phyloP scores from a whole-genome alignment of 2,797 vertebrate species.

The Capromys pilorides region DNA sequence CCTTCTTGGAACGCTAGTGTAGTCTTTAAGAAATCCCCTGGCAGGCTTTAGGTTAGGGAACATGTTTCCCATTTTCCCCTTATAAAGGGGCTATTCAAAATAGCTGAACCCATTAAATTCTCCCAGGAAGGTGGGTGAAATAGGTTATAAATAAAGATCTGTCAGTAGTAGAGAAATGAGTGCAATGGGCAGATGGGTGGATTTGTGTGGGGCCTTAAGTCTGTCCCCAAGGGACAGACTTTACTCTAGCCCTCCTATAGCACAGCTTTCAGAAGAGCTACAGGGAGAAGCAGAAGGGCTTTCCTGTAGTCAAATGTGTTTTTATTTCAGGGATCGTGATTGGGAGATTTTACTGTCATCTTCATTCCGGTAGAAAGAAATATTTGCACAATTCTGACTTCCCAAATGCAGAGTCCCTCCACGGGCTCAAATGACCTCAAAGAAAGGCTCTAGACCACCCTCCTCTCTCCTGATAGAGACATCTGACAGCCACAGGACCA shows the following conservation, averaged over 20 bases:
- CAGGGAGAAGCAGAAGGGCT: no score
- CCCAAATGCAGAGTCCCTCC: neutral
- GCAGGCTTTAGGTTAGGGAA: neutral
- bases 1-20: neutral
- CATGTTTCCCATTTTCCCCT: neutral
- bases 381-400: neutral
- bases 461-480: neutral
- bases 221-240: neutral
- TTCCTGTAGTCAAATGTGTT: neutral
- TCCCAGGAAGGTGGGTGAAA: neutral
- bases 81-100: slow-evolving; percentile 27
- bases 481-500: neutral
- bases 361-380: neutral
- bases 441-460: neutral
- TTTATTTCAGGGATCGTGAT: neutral
- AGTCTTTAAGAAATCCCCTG: neutral
- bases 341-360: slow-evolving; percentile 5
- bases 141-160: neutral
- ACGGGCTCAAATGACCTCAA: neutral
- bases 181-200: neutral
- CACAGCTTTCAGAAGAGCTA: neutral
- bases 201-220: neutral
- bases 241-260: neutral
- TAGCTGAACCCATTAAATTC: neutral
- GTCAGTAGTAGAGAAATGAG: neutral